phyloP scores from a whole-genome alignment of 2,888 invertebrate genomes.

The Sarcophaga carnaria region DNA sequence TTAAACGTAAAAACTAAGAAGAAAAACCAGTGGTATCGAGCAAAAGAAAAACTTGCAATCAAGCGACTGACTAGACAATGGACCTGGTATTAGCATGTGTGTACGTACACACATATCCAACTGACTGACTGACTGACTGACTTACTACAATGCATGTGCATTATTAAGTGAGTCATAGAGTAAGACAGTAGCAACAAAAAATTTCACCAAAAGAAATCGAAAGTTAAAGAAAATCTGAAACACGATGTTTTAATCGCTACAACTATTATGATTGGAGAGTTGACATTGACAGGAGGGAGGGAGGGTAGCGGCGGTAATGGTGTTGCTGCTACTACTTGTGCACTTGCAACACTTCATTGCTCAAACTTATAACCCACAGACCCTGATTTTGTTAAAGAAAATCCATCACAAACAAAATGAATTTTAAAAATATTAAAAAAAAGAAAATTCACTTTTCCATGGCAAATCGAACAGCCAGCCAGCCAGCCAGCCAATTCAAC shows the following conservation, averaged over 20 bases:
- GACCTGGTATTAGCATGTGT: constrained; percentile 35
- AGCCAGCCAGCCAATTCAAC: not conserved
- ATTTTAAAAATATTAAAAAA: constrained; percentile 16
- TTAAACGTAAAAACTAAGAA: constrained; percentile 1
- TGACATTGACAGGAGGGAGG: constrained; percentile 34
- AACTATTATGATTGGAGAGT: constrained; percentile 46
- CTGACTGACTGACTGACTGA: constrained; percentile 28
- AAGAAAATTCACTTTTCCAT: not conserved
- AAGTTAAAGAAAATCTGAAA: constrained; percentile 1
- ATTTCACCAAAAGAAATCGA: not conserved
- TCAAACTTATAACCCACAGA: constrained; percentile 2
- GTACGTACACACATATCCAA: constrained; percentile 31
- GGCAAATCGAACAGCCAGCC: not conserved
- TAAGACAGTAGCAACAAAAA: not conserved
- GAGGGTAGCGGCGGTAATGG: constrained; percentile 17
- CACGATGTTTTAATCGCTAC: constrained; percentile 29
- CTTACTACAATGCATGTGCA: constrained; percentile 17
- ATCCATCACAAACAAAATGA: not conserved
- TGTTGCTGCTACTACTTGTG: constrained; percentile 26
- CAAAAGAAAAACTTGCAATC: constrained; percentile 7
- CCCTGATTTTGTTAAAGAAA: constrained; percentile 2
- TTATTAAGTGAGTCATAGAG: not conserved
- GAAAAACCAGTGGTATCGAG: constrained; percentile 30
- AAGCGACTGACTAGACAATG: constrained; percentile 56
- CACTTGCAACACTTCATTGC: constrained; percentile 16